These are phyloP conservation scores for Apotomis turbidana DNA, from an alignment of 2,888 invertebrate genomes.

Conservation along the genomic window DNA sequence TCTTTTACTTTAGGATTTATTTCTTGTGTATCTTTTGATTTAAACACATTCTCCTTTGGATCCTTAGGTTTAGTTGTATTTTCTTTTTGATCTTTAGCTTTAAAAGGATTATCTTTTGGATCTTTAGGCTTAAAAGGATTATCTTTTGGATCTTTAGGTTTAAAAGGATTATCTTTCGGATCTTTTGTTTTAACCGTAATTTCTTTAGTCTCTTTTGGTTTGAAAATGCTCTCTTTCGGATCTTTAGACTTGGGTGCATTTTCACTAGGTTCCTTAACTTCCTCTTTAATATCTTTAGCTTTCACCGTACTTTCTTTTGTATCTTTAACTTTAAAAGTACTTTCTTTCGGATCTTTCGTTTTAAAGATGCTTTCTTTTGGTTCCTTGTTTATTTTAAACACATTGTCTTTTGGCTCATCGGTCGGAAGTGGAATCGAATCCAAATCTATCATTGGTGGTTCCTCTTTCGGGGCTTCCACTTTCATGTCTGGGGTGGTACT, in stretches of 20 bases:
- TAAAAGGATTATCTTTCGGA: constrained; percentile 1
- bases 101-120: constrained; percentile 20
- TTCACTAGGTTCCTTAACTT: constrained; percentile 22
- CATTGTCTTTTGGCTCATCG: constrained; percentile 35
- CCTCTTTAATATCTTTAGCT: constrained; percentile 32
- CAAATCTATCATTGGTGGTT: constrained; percentile 34
- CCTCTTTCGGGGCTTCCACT: constrained; percentile 27
- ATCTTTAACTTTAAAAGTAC: constrained; percentile 28
- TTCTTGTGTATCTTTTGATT: constrained; percentile 28
- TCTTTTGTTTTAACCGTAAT: constrained; percentile 28
- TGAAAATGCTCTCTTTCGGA: constrained; percentile 15
- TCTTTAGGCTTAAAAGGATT: constrained; percentile 13
- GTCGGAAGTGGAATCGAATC: constrained; percentile 36
- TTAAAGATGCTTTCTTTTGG: constrained; percentile 27
- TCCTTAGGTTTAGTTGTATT: constrained; percentile 19
- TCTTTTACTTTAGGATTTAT: constrained; percentile 22
- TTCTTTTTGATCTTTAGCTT: constrained; percentile 10
- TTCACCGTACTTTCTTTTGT: constrained; percentile 30
- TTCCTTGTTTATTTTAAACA: constrained; percentile 33
- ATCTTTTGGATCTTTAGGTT: constrained; percentile 29
- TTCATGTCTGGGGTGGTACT: constrained; percentile 32
- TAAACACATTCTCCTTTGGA: constrained; percentile 16
- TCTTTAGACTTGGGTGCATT: constrained; percentile 17
- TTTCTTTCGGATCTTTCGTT: constrained; percentile 30
- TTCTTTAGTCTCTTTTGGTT: constrained; percentile 32